Evolutionary conservation across 2,888 invertebrate genomes (phyloP).

Genomic region (Amblyteles armatorius): DNA sequence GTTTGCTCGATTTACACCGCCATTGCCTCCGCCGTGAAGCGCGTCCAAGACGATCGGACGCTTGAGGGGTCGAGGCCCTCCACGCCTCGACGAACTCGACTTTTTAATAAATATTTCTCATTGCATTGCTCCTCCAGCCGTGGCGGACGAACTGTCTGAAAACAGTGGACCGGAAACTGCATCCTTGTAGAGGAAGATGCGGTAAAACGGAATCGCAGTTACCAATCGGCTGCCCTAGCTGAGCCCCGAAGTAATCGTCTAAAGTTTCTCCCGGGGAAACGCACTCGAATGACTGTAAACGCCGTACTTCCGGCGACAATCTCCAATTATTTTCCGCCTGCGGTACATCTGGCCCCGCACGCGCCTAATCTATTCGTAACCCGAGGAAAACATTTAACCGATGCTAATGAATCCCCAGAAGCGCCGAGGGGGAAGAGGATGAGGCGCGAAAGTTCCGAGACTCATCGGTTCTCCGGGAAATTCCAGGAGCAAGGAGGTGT

Average conservation of each 20-base stretch:
- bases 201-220: too few species aligned
- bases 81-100: slow-evolving; percentile 72
- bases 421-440: not conserved
- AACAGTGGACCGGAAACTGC: slow-evolving; percentile 34
- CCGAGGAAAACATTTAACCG: not conserved
- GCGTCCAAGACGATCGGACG: slow-evolving; percentile 19
- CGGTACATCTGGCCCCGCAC: too few species aligned
- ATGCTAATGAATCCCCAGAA: not conserved
- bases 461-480: slow-evolving; percentile 4
- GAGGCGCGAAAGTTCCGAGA: not conserved
- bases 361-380: not conserved
- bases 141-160: slow-evolving; percentile 13
- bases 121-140: slow-evolving; percentile 8
- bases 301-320: too few species aligned
- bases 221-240: too few species aligned
- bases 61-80: slow-evolving; percentile 21
- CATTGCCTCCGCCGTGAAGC: slow-evolving; percentile 21
- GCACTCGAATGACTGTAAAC: not conserved
- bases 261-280: too few species aligned
- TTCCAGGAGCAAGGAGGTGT: slow-evolving; percentile 31
- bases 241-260: too few species aligned
- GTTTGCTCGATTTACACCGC: slow-evolving; percentile 75
- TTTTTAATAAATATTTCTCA: slow-evolving; percentile 57
- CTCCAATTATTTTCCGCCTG: too few species aligned
- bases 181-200: slow-evolving; percentile 2